Conservation (phyloP, 37 sponge, comb jelly and placozoan species). For the Chondrosia reniformis region DNA sequence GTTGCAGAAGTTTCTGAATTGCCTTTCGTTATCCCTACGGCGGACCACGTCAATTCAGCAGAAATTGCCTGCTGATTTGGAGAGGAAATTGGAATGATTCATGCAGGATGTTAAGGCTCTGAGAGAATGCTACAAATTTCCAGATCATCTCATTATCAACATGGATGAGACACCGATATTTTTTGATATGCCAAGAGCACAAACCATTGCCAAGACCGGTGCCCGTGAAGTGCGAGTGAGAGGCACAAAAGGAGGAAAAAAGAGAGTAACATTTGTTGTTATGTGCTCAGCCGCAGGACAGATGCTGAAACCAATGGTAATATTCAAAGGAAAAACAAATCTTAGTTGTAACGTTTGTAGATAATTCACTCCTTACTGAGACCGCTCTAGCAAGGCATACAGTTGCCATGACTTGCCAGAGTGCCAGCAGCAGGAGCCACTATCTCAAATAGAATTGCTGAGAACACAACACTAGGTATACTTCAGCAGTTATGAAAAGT, state of each 20-base stretch:
- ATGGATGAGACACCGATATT: constrained; percentile 28
- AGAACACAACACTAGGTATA: too few species aligned
- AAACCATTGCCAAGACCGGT: constrained; percentile 6
- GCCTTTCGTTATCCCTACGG: not conserved
- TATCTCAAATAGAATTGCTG: too few species aligned
- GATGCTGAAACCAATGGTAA: constrained; percentile 8
- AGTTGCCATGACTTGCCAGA: too few species aligned
- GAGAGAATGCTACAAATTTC: not conserved
- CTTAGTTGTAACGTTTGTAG: too few species aligned
- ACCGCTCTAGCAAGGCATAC: too few species aligned
- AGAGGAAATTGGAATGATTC: constrained; percentile 2
- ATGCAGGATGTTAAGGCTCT: not conserved
- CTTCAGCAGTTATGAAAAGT: too few species aligned
- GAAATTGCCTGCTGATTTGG: constrained; percentile 3
- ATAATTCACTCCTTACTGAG: too few species aligned
- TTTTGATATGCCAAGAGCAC: constrained; percentile 15
- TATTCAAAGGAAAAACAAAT: constrained; percentile 24
- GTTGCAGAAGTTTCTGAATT: not conserved
- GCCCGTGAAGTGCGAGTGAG: not conserved
- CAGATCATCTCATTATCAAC: constrained; percentile 15
- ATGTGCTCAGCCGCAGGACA: too few species aligned
- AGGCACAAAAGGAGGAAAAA: constrained; percentile 7
- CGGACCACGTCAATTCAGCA: not conserved
- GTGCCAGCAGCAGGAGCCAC: too few species aligned
- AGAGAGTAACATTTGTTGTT: too few species aligned